A percentile compares a stretch with the other conserved stretches of the same genome.
phyloP scores from a whole-genome alignment of 2,888 invertebrate genomes.

The Lepidochrysops patricia region DNA sequence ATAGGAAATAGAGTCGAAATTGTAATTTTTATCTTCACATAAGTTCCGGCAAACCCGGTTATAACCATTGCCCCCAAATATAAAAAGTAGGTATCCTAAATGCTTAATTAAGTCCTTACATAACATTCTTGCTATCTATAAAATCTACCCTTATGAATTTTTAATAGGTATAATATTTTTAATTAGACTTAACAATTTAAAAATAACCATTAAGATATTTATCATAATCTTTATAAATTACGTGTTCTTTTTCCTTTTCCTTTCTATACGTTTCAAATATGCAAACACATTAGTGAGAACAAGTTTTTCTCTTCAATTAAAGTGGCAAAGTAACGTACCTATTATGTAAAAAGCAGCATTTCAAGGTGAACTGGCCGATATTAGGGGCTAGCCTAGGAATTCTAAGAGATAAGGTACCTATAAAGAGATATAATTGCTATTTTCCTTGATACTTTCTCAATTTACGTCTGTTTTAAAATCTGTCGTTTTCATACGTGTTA shows the following conservation, averaged over 20 bases:
- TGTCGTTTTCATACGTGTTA: too few species aligned
- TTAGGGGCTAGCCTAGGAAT: constrained; percentile 9
- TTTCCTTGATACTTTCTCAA: neutral
- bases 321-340: neutral
- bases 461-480: too few species aligned
- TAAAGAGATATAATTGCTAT: neutral
- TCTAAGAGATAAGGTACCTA: neutral
- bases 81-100: too few species aligned
- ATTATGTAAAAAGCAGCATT: neutral
- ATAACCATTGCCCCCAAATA: too few species aligned
- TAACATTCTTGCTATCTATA: too few species aligned
- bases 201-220: neutral
- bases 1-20: too few species aligned
- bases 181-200: neutral
- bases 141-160: too few species aligned
- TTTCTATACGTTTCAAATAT: neutral
- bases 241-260: neutral
- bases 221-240: neutral
- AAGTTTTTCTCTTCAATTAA: neutral
- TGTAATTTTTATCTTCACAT: too few species aligned
- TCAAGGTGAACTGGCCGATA: neutral
- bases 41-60: too few species aligned
- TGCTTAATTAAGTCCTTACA: too few species aligned
- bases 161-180: too few species aligned
- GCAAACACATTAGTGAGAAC: neutral